Percentiles rank a stretch among this genome's conserved stretches.
These are phyloP conservation scores for Sebastes iracundus DNA, from an alignment of 2,797 vertebrate genomes.

Conservation along the genomic window DNA sequence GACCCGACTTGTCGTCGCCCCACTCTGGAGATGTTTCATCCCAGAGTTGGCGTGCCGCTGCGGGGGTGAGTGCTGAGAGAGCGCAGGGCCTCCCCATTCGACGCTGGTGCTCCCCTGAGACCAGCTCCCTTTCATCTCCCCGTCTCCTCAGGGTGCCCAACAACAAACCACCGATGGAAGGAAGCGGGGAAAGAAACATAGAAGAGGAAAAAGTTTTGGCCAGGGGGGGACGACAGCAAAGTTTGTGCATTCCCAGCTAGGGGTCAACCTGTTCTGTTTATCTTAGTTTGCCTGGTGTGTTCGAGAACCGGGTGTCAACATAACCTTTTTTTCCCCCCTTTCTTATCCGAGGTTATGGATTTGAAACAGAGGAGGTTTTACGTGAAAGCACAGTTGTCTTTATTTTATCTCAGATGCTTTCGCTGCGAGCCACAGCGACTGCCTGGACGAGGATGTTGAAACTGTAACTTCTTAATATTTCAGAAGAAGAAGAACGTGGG, in stretches of 20 bases:
- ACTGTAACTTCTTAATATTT: constrained; percentile 38
- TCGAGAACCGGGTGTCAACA: constrained; percentile 14
- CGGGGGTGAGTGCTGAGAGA: constrained; percentile 39
- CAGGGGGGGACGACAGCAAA: constrained; percentile 17
- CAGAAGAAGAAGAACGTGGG: constrained; percentile 10
- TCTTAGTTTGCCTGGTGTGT: constrained; percentile 9
- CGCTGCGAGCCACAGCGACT: constrained; percentile 1
- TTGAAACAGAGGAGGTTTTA: constrained; percentile 4
- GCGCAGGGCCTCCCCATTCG: constrained; percentile 61
- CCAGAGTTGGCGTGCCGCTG: constrained; percentile 49
- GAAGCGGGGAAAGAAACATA: constrained; percentile 37
- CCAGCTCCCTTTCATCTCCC: constrained; percentile 78
- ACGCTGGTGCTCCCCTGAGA: constrained; percentile 69
- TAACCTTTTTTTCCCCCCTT: background rate
- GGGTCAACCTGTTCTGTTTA: constrained; percentile 62
- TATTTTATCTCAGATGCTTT: constrained; percentile 25
- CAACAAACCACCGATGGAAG: constrained; percentile 65
- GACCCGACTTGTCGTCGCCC: constrained; percentile 24
- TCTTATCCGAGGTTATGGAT: constrained; percentile 36
- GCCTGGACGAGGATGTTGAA: constrained; percentile 14
- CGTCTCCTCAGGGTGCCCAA: constrained; percentile 76
- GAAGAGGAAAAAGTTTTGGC: constrained; percentile 48
- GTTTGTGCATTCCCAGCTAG: constrained; percentile 15
- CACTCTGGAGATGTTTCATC: constrained; percentile 52
- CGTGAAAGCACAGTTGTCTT: constrained; percentile 26